Evolutionary conservation across 2,888 invertebrate species (phyloP), one percentile per base, ranked within the genome.

Genomic region (Xylophagus ater): DNA sequence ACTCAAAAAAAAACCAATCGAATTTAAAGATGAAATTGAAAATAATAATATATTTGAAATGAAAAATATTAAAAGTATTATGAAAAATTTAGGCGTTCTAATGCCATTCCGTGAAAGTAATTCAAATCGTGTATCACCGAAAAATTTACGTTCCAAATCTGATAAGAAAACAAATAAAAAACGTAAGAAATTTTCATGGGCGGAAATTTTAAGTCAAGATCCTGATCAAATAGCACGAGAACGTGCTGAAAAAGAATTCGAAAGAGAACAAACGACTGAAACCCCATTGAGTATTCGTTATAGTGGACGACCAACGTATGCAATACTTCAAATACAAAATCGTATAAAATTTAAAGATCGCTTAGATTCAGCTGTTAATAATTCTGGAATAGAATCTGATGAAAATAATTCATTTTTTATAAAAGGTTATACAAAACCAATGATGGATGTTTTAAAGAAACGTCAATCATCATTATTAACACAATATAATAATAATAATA

Each of bases 81-180:
- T 61, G 53, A 57, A 59, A 20, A 56, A 54, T 43, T 46, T 57
- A 35, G 50, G 56, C 9, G 44, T 55, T 15, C 37, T 56, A 2
- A 52, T 53, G 43, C 63, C 65, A 49, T 62, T 62, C 48, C 59
- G 58, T 38, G 64, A 63, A 41, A 55, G 57, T 25, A 59, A 59
- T 23, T 55, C 59, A 8, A 62, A 61, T 51, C 56, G 62, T 14
- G 60, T 76, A 1, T 73, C 76, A 1, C 74, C 76, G 1, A 77
- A 78, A 51, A 78, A 77, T 56, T 63, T 78, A 49, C 68, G 78
- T 13, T 73, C 76, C 0, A 74, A 73, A 44, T 59, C 60, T 8
- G 56, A 57, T 19, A 60, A 60, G 43, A 59, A 59, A 36, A 41
- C 49, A 5, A 51, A 14, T 10, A 48, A 47, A 29, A 45, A 48